phyloP scores from a whole-genome alignment of 2,797 vertebrate species.

The Molossus alvarezi region DNA sequence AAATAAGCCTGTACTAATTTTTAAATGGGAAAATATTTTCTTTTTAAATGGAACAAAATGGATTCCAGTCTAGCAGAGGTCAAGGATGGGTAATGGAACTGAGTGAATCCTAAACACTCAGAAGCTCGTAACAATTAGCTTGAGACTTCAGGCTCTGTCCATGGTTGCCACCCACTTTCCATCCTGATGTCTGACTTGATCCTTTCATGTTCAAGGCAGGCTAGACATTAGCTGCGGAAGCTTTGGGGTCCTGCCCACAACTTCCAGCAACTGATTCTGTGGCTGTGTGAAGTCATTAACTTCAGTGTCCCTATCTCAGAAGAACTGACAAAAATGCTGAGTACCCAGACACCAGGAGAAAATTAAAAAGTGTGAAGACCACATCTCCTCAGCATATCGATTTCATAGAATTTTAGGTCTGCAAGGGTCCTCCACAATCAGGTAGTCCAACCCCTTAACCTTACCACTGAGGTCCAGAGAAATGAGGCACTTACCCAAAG shows the following conservation, averaged over 20 bases:
- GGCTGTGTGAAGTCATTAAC: background rate
- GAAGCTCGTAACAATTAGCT: background rate
- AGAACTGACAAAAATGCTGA: background rate
- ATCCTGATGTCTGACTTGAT: background rate
- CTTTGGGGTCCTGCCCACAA: background rate
- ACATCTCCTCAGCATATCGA: background rate
- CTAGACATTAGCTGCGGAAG: background rate
- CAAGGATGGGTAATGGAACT: background rate
- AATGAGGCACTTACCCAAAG: background rate
- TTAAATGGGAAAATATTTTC: background rate
- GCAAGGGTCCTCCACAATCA: background rate
- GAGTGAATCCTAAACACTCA: background rate
- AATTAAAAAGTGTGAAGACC: background rate
- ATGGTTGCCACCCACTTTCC: background rate
- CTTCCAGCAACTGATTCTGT: background rate
- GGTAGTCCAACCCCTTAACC: background rate
- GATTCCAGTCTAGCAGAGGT: background rate
- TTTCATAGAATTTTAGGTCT: background rate
- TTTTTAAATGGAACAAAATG: constrained; percentile 1
- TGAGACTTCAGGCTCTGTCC: background rate
- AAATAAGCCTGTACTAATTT: constrained; percentile 40
- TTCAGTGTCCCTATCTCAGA: background rate
- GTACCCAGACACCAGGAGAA: background rate
- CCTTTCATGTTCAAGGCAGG: background rate
- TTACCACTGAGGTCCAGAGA: constrained; percentile 15